phyloP scores from a whole-genome alignment of 1,140 invertebrate genomes.

The Procambarus clarkii region DNA sequence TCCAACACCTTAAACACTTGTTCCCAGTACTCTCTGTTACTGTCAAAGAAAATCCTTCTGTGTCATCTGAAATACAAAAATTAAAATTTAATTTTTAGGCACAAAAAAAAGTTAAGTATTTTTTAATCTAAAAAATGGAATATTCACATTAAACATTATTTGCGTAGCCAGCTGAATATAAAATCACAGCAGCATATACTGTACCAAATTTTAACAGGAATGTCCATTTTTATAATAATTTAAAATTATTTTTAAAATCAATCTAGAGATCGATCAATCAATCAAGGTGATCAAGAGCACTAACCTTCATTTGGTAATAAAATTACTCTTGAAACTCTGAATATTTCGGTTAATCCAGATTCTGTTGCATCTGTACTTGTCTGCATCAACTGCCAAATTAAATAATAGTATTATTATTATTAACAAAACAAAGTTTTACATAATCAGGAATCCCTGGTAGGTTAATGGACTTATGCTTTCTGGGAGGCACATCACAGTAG shows the following conservation, averaged over 20 bases:
- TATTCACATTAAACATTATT: too few species aligned
- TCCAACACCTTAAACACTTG: conserved; percentile 32
- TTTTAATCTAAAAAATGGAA: too few species aligned
- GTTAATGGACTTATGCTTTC: too few species aligned
- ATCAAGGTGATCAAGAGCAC: neutral
- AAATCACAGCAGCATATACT: too few species aligned
- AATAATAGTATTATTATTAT: neutral
- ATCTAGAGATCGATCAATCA: too few species aligned
- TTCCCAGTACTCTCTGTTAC: neutral
- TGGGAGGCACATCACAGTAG: too few species aligned
- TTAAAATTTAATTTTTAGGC: neutral
- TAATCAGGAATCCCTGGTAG: too few species aligned
- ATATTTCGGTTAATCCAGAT: neutral
- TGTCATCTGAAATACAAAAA: conserved; percentile 1
- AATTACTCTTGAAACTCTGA: conserved; percentile 7
- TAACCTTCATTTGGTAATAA: neutral
- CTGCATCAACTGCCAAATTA: neutral
- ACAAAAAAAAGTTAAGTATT: neutral
- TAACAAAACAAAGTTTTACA: too few species aligned
- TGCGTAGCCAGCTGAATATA: too few species aligned
- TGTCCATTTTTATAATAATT: too few species aligned
- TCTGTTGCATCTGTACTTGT: neutral
- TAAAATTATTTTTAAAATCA: too few species aligned
- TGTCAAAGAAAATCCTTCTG: conserved; percentile 10
- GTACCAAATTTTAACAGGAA: too few species aligned